Conservation (phyloP, 2,113 vertebrate species). For the Pterocles gutturalis region DNA sequence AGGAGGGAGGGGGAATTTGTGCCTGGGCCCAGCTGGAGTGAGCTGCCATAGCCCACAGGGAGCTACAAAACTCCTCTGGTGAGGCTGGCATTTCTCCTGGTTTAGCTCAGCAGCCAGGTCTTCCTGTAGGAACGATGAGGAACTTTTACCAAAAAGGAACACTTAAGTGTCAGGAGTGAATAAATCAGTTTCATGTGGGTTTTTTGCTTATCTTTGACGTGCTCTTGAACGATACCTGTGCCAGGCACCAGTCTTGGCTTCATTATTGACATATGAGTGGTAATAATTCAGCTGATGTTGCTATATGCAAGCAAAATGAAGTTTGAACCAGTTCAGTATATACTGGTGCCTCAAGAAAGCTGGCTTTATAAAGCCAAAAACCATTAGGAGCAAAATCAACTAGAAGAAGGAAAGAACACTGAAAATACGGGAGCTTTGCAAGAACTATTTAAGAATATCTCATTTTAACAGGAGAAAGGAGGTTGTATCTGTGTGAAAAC, state of each 20-base stretch:
- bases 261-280: not conserved
- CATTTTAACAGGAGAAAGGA: not conserved
- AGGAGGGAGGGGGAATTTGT: not conserved
- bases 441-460: not conserved
- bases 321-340: not conserved
- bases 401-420: not conserved
- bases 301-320: not conserved
- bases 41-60: not conserved
- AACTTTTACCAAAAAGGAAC: not conserved
- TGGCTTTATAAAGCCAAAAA: not conserved
- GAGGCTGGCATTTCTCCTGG: constrained; percentile 3
- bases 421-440: not conserved
- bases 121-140: not conserved
- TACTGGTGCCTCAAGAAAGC: not conserved
- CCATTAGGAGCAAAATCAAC: not conserved
- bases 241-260: not conserved
- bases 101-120: not conserved
- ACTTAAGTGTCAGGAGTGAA: not conserved
- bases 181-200: not conserved
- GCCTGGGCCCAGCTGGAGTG: constrained; percentile 27
- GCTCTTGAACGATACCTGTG: not conserved
- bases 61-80: constrained; percentile 25
- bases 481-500: not conserved
- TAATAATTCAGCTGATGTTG: not conserved
- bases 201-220: not conserved